These are phyloP conservation scores for Incurvaria masculella DNA, from an alignment of 2,888 invertebrate species.

Conservation along the genomic window DNA sequence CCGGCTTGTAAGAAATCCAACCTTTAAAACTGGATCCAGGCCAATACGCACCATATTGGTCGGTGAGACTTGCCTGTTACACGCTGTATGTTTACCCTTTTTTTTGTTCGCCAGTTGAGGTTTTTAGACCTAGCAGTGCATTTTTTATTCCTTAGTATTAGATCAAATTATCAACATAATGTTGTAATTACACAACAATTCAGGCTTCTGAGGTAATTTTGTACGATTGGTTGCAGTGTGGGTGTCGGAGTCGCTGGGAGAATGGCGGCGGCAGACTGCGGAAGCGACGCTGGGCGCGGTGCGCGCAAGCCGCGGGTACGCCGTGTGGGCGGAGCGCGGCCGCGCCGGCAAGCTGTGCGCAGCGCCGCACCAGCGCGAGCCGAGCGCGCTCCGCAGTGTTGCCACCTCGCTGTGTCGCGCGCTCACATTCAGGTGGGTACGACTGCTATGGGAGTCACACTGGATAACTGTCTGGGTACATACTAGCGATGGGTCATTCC, in stretches of 20 bases:
- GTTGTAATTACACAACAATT: no score
- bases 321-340: slow-evolving; percentile 82
- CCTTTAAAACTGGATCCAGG: no score
- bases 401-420: slow-evolving; percentile 76
- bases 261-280: slow-evolving; percentile 59
- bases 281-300: slow-evolving; percentile 67
- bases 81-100: no score
- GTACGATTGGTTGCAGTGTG: slow-evolving; percentile 68
- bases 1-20: no score
- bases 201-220: no score
- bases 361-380: slow-evolving; percentile 67
- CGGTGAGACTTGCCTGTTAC: no score
- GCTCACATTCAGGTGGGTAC: slow-evolving; percentile 66
- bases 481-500: no score
- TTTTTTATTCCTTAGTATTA: neutral
- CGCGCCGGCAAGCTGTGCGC: slow-evolving; percentile 77
- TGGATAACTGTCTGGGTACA: no score
- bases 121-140: neutral
- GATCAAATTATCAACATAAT: neutral
- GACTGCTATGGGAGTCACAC: no score
- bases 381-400: slow-evolving; percentile 63
- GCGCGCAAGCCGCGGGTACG: slow-evolving; percentile 75
- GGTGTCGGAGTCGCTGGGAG: slow-evolving; percentile 66
- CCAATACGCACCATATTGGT: no score
- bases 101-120: neutral